phyloP scores from a whole-genome alignment of 2,888 invertebrate species.

The Papilio protenor region DNA sequence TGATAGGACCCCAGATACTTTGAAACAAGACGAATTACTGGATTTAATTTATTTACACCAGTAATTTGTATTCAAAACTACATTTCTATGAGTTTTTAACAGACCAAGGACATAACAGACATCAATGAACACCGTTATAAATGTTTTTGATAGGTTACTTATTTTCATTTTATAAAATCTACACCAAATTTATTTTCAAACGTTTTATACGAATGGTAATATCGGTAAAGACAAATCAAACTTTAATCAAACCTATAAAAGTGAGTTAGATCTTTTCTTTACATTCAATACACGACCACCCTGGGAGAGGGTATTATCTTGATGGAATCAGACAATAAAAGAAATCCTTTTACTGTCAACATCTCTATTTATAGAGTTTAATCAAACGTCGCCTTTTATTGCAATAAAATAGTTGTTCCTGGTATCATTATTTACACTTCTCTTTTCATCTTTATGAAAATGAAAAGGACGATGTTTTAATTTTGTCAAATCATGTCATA shows the following conservation, averaged over 20 bases:
- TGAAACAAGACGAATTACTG: too few species aligned
- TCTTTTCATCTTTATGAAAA: neutral
- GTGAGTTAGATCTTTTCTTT: neutral
- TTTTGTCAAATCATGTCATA: too few species aligned
- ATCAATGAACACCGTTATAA: too few species aligned
- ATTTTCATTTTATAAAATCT: too few species aligned
- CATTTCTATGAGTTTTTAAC: too few species aligned
- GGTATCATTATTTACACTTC: neutral
- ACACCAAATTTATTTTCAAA: too few species aligned
- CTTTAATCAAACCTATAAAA: neutral
- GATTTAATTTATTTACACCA: too few species aligned
- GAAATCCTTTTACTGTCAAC: neutral
- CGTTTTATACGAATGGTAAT: slow-evolving; percentile 54
- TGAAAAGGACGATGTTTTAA: neutral
- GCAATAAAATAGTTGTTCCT: neutral
- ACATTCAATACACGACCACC: neutral
- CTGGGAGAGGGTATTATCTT: neutral
- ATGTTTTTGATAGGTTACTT: too few species aligned
- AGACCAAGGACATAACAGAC: too few species aligned
- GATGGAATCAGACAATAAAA: neutral
- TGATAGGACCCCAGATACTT: too few species aligned
- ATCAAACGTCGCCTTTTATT: neutral
- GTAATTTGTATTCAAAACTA: too few species aligned
- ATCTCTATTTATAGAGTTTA: neutral
- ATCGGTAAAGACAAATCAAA: neutral